Conservation (phyloP, 2,113 vertebrate genomes). For the Rhabdornis inornatus region DNA sequence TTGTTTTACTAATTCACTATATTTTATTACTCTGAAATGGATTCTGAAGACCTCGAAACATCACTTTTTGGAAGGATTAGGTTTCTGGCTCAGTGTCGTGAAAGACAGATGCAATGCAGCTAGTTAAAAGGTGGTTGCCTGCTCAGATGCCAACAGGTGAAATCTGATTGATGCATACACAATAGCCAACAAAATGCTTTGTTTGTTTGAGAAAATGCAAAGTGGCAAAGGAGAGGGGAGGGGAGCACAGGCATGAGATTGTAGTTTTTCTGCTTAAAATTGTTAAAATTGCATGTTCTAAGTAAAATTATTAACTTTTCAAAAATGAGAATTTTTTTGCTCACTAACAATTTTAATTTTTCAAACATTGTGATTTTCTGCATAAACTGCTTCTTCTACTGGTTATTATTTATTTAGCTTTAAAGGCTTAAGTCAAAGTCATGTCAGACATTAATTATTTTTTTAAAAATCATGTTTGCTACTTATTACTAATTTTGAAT, state of each 20-base stretch:
- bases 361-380: not conserved
- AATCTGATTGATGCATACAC: not conserved
- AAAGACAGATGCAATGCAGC: not conserved
- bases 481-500: not conserved
- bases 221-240: not conserved
- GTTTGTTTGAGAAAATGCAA: slow-evolving; percentile 5
- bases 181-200: not conserved
- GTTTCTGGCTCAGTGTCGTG: not conserved
- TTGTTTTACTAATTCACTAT: not conserved
- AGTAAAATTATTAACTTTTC: slow-evolving; percentile 14
- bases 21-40: not conserved
- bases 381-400: not conserved
- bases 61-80: not conserved
- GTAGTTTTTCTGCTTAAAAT: not conserved
- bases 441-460: not conserved
- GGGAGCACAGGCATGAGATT: not conserved
- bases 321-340: slow-evolving; percentile 24
- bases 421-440: not conserved
- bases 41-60: not conserved
- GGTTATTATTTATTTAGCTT: not conserved
- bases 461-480: not conserved
- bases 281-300: not conserved
- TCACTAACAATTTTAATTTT: not conserved
- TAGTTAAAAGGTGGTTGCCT: not conserved
- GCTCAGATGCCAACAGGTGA: not conserved